Evolutionary conservation across 2,888 invertebrate genomes (phyloP).

Genomic region (Melanostoma scalare): DNA sequence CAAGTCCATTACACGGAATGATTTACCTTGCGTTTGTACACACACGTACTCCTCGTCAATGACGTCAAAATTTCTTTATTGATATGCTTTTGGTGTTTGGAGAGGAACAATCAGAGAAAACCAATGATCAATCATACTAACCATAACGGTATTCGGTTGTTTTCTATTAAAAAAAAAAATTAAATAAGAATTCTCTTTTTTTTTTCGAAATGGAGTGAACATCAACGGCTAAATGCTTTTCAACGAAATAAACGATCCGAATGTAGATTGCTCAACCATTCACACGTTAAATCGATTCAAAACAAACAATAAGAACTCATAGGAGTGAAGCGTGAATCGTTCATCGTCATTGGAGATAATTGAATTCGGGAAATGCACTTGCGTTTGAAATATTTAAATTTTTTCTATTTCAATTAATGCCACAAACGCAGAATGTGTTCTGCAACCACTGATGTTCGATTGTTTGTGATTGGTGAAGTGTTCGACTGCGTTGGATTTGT

Average conservation of each 20-base stretch:
- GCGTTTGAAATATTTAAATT: slow-evolving; percentile 46
- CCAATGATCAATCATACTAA: slow-evolving; percentile 65
- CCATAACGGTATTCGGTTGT: slow-evolving; percentile 51
- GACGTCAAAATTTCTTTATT: slow-evolving; percentile 42
- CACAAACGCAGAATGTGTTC: not conserved
- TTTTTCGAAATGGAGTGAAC: slow-evolving; percentile 8
- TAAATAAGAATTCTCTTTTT: slow-evolving; percentile 18
- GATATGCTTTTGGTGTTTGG: not conserved
- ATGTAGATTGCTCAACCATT: slow-evolving; percentile 56
- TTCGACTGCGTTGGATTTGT: too few relatives aligned
- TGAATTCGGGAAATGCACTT: slow-evolving; percentile 62
- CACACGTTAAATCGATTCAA: slow-evolving; percentile 30
- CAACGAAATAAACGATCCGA: slow-evolving; percentile 40
- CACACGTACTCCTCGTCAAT: slow-evolving; percentile 54
- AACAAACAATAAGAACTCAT: not conserved
- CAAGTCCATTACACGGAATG: slow-evolving; percentile 11
- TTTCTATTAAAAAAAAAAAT: slow-evolving; percentile 9
- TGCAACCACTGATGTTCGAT: too few relatives aligned
- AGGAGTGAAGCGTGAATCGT: slow-evolving; percentile 8
- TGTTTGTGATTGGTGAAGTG: too few relatives aligned
- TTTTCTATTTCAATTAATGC: slow-evolving; percentile 36
- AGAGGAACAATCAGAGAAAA: slow-evolving; percentile 31
- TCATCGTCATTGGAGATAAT: slow-evolving; percentile 65
- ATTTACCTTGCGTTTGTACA: slow-evolving; percentile 16
- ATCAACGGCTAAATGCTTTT: slow-evolving; percentile 61